Percentiles rank a stretch among this genome's conserved stretches.
Conservation (phyloP, 2,797 vertebrate species). For the Falco concolor region DNA sequence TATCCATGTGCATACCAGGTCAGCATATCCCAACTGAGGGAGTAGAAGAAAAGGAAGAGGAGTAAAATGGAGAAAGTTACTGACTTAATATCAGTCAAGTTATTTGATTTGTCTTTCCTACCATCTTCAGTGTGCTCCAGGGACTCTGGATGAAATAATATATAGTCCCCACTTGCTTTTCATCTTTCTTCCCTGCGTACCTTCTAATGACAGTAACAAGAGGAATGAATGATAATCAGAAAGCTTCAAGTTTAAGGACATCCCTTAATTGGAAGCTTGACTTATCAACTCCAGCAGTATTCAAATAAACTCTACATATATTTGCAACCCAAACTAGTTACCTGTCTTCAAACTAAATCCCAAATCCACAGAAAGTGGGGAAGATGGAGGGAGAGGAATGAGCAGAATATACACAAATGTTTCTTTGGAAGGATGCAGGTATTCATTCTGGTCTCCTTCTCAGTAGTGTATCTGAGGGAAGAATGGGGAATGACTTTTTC, state of each 20-base stretch:
- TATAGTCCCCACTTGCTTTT: neutral
- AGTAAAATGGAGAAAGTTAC: neutral
- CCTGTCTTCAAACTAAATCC: neutral
- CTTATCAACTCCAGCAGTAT: neutral
- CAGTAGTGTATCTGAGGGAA: neutral
- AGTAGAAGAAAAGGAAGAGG: neutral
- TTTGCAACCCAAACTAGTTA: neutral
- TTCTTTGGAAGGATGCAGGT: neutral
- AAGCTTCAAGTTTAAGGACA: neutral
- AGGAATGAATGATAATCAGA: neutral
- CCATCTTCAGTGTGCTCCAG: neutral
- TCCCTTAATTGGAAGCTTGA: neutral
- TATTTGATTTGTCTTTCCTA: neutral
- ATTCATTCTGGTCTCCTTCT: neutral
- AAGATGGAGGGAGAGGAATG: neutral
- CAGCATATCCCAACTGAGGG: neutral
- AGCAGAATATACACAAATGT: neutral
- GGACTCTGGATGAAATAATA: neutral
- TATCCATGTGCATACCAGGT: neutral
- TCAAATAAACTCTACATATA: neutral
- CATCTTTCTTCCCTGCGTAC: neutral
- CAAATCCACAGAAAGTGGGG: neutral
- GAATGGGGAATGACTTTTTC: neutral
- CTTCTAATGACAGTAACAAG: neutral
- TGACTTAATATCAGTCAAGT: neutral